Evolutionary conservation across 2,797 vertebrate genomes (phyloP).

Genomic region (Hapalemur alaotrensis): DNA sequence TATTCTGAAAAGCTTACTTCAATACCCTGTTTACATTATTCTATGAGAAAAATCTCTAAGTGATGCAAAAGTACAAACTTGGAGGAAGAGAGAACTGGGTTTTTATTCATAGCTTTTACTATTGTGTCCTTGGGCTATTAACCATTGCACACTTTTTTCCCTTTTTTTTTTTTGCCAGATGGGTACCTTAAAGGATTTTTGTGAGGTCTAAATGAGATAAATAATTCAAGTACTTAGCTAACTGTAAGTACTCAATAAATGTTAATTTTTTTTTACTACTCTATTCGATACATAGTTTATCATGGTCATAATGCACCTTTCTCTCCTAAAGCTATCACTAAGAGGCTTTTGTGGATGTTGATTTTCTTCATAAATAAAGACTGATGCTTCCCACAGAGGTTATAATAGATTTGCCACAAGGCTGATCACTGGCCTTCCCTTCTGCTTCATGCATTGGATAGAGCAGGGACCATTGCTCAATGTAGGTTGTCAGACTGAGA

Average conservation of each 20-base stretch:
- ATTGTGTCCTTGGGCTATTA: neutral
- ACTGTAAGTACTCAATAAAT: conserved; percentile 46
- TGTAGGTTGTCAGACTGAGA: neutral
- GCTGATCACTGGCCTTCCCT: neutral
- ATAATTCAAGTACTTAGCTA: conserved; percentile 42
- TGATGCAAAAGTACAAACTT: neutral
- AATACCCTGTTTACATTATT: neutral
- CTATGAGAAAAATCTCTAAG: conserved; percentile 9
- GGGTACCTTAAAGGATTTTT: neutral
- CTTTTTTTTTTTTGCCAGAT: neutral
- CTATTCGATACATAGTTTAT: conserved; percentile 28
- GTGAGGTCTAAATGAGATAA: conserved; percentile 2
- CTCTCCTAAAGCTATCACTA: neutral
- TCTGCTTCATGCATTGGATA: neutral
- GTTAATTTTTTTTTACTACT: conserved; percentile 37
- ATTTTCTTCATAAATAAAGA: conserved; percentile 62
- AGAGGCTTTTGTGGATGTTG: conserved; percentile 49
- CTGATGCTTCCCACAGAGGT: neutral
- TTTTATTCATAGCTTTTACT: neutral
- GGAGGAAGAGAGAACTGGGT: neutral
- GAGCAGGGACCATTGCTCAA: neutral
- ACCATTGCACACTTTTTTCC: neutral
- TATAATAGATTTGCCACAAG: conserved; percentile 22
- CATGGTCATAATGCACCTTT: neutral
- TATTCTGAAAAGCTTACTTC: neutral